Evolutionary conservation across 2,113 vertebrate species (phyloP), one percentile per base, ranked within the genome.

Genomic region (Todiramphus chloris): DNA sequence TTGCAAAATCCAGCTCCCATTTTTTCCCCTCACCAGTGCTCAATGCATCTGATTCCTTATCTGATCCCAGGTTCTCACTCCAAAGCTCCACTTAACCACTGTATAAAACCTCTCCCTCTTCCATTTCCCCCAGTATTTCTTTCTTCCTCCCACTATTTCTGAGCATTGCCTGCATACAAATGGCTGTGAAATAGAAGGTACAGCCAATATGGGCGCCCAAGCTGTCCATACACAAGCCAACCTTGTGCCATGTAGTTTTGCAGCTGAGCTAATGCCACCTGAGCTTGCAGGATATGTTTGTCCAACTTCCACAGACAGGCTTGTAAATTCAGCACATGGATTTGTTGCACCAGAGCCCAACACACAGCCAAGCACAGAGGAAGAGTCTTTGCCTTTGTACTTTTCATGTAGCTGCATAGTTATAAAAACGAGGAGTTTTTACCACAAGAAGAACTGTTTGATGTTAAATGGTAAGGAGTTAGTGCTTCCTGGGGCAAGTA

Each of bases 221-320:
- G 75, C 2, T 44, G 24, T 25, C 55, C 27, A 3, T 4, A 17
- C 39, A 69, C 18, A 59, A 84, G 68, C 43, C 30, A 51, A 2
- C 23, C 23, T 33, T 0, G 1, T 28, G 35, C 35, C 66, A 33
- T 3, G 12, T 1, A 17, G 37, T 8, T 21, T 25, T 66, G 62
- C 55, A 70, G 50, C n/a, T 56, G 44, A 63, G 39, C 33, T 51
- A 46, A 5, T 11, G 8, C 4, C 11, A 37, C 28, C 14, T 31
- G 56, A 50, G 15, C 44, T 16, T 12, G 25, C n/a, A n/a, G 63
- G 37, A 25, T 27, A 25, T 27, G 43, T 37, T 67, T 30, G 46
- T 44, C 31, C 68, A 30, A 11, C 27, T 91, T 85, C 70, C 56
- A 24, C 44, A 62, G 70, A 46, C 76, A 30, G 60, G 25, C 33